These are phyloP conservation scores for Antrozous pallidus DNA, from an alignment of 2,797 vertebrate genomes.

Conservation along the genomic window DNA sequence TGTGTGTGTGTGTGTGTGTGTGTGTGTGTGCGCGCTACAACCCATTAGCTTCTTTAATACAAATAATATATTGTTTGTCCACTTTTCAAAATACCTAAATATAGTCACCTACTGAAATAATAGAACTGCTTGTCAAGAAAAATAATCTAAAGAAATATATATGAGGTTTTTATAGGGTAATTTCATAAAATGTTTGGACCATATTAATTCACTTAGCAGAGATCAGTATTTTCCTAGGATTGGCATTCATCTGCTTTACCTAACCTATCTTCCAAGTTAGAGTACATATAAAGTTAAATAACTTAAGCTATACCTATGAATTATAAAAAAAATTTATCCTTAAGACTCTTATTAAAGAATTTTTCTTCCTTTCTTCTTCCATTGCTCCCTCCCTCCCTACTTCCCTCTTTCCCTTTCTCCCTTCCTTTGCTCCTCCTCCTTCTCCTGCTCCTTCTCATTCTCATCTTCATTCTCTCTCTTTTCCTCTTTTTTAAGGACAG, in stretches of 20 bases:
- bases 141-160: conserved; percentile 11
- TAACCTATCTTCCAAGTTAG: background rate
- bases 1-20: background rate
- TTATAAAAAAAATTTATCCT: background rate
- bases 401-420: rapidly evolving
- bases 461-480: background rate
- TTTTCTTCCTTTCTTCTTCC: background rate
- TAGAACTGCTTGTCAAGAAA: background rate
- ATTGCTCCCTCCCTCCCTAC: no score
- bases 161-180: background rate
- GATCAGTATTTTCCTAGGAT: background rate
- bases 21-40: background rate
- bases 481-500: background rate
- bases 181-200: background rate
- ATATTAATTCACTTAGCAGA: background rate
- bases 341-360: background rate
- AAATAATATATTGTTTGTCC: background rate
- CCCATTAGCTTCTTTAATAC: background rate
- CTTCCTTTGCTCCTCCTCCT: no score
- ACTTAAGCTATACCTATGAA: background rate
- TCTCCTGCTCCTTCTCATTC: rapidly evolving
- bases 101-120: background rate
- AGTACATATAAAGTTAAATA: background rate
- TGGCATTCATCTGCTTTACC: background rate
- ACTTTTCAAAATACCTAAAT: background rate